A percentile compares a stretch with the other conserved stretches of the same genome.
Evolutionary conservation across 1,140 invertebrate genomes (phyloP).

Genomic region (Triops longicaudatus): DNA sequence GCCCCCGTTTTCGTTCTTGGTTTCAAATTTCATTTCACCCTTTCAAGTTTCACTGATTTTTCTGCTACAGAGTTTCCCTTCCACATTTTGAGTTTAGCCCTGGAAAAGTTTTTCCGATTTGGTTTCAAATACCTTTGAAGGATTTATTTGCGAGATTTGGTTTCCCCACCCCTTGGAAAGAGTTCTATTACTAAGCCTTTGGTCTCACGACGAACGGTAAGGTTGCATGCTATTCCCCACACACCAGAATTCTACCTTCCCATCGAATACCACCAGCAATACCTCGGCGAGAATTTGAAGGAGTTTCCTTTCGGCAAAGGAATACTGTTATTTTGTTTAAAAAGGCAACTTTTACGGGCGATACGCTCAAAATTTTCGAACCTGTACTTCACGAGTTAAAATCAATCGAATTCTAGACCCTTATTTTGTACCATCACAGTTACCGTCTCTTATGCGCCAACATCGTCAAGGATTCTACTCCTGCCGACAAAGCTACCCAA

Average conservation of each 20-base stretch:
- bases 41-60: not conserved
- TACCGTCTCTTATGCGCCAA: conserved; percentile 86
- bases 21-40: not conserved
- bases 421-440: conserved; percentile 47
- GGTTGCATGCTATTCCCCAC: not conserved
- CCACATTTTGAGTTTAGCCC: no score
- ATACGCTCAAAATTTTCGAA: no score
- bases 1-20: not conserved
- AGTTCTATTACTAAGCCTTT: not conserved
- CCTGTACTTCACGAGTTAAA: no score
- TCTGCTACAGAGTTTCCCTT: not conserved
- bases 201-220: not conserved
- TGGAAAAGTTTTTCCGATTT: no score
- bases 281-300: no score
- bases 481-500: conserved; percentile 72
- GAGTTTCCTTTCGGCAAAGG: no score
- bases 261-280: not conserved
- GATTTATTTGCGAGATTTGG: conserved; percentile 26
- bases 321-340: no score
- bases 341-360: no score
- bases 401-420: not conserved
- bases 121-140: no score
- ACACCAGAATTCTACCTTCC: not conserved
- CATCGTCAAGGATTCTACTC: conserved; percentile 60
- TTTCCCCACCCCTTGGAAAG: not conserved